A percentile compares a stretch with the other conserved stretches of the same genome.
Conservation (phyloP, 2,797 vertebrate genomes). For the Pristis pectinata region DNA sequence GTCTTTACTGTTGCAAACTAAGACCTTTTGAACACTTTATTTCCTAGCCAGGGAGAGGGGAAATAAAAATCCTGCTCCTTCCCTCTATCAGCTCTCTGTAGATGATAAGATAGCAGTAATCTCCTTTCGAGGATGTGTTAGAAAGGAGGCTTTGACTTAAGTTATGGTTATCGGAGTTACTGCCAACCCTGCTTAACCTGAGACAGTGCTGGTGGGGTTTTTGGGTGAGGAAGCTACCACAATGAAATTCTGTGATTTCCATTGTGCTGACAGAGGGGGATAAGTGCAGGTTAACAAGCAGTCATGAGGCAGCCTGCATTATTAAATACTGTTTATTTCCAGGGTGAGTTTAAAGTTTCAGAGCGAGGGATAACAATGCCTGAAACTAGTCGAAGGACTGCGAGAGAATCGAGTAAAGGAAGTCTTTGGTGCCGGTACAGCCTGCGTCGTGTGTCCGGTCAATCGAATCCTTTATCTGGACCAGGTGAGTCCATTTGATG, state of each 20-base stretch:
- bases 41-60: background rate
- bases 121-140: background rate
- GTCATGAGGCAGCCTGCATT: background rate
- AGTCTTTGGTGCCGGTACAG: slow-evolving; percentile 79
- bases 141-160: background rate
- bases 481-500: slow-evolving; percentile 52
- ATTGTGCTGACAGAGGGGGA: background rate
- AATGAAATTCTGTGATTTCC: background rate
- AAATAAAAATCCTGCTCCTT: background rate
- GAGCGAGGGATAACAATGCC: slow-evolving; percentile 65
- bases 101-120: background rate
- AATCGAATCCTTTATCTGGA: slow-evolving; percentile 69
- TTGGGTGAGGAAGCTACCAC: background rate
- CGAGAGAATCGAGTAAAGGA: slow-evolving; percentile 63
- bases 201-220: background rate
- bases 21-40: background rate
- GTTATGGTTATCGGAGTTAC: background rate
- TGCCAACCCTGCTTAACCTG: background rate
- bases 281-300: background rate
- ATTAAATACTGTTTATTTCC: slow-evolving; percentile 11
- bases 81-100: background rate
- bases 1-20: background rate
- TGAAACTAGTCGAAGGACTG: slow-evolving; percentile 63
- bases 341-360: slow-evolving; percentile 75
- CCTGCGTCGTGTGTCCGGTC: slow-evolving; percentile 83